A percentile compares a stretch with the other conserved stretches of the same genome.
phyloP scores from a whole-genome alignment of 2,797 vertebrate genomes.

The Zenarchopterus dispar region DNA sequence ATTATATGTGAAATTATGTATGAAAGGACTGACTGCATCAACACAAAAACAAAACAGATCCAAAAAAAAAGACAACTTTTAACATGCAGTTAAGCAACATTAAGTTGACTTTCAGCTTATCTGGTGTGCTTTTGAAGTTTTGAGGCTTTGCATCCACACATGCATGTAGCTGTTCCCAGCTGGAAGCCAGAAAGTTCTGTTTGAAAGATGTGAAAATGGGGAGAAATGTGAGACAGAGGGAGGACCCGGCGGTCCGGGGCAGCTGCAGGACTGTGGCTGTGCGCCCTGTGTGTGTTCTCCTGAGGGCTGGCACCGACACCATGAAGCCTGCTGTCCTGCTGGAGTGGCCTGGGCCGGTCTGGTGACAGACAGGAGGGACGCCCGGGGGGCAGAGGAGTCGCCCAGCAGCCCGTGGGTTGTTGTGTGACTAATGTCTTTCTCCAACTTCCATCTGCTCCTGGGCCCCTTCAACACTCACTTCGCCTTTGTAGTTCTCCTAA shows the following conservation, averaged over 20 bases:
- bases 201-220: constrained; percentile 25
- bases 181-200: constrained; percentile 30
- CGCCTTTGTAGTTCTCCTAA: constrained; percentile 1
- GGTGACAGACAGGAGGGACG: constrained; percentile 49
- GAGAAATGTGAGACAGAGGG: constrained; percentile 44
- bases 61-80: no score
- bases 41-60: no score
- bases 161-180: constrained; percentile 18
- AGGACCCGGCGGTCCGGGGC: constrained; percentile 57
- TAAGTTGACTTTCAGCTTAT: no score
- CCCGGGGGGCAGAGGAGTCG: constrained; percentile 53
- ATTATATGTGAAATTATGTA: no score
- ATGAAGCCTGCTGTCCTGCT: constrained; percentile 71
- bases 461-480: constrained; percentile 45
- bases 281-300: constrained; percentile 66
- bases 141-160: no score
- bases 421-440: constrained; percentile 80
- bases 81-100: no score
- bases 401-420: constrained; percentile 66
- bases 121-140: no score
- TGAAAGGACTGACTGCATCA: no score
- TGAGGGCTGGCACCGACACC: constrained; percentile 66
- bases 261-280: constrained; percentile 75
- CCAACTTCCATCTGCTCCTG: constrained; percentile 75
- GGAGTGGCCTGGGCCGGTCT: constrained; percentile 62